phyloP scores from a whole-genome alignment of 2,888 invertebrate species.

The Eupithecia subfuscata region DNA sequence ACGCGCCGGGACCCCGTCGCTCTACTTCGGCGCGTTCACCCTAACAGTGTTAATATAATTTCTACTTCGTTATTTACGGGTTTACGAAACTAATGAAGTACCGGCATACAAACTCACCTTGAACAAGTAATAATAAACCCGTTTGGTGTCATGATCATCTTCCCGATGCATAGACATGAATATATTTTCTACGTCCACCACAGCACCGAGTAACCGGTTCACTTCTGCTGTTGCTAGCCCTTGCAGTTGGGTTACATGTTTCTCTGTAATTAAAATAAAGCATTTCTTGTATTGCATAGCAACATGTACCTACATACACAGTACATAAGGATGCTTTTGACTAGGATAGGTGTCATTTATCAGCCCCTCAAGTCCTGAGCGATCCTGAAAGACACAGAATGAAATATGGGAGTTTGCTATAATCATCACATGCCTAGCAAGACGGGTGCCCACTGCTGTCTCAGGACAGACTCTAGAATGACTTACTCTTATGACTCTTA shows the following conservation, averaged over 20 bases:
- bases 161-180: slow-evolving; percentile 96
- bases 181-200: slow-evolving; percentile 97
- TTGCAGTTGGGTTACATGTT: slow-evolving; percentile 92
- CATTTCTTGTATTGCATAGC: neutral
- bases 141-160: slow-evolving; percentile 95
- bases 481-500: too few relatives aligned
- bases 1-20: too few relatives aligned
- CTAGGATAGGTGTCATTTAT: neutral
- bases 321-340: too few relatives aligned
- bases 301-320: too few relatives aligned
- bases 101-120: slow-evolving; percentile 81
- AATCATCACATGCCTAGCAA: too few relatives aligned
- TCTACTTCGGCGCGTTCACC: too few relatives aligned
- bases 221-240: slow-evolving; percentile 91
- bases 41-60: too few relatives aligned
- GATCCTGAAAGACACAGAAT: too few relatives aligned
- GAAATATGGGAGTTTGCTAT: too few relatives aligned
- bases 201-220: slow-evolving; percentile 93
- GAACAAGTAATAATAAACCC: slow-evolving; percentile 95
- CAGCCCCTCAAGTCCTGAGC: neutral
- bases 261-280: slow-evolving; percentile 79
- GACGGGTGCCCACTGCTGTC: too few relatives aligned
- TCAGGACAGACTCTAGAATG: too few relatives aligned
- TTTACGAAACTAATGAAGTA: neutral
- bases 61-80: too few relatives aligned